phyloP scores from a whole-genome alignment of 2,113 vertebrate species.

The Clupea harengus region DNA sequence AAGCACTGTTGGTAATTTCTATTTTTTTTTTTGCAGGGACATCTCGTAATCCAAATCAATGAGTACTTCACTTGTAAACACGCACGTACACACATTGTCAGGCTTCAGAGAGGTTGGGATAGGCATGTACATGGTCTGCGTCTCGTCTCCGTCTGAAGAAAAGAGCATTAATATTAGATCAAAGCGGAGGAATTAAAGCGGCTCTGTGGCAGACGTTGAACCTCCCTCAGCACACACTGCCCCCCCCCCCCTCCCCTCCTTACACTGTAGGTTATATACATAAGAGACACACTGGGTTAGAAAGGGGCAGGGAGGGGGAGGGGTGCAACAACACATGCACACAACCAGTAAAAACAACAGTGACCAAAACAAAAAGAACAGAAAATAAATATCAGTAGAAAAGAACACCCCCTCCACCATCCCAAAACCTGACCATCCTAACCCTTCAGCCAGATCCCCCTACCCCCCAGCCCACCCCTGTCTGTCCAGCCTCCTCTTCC shows the following conservation, averaged over 20 bases:
- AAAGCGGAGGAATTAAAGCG: conserved; percentile 13
- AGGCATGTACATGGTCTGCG: conserved; percentile 48
- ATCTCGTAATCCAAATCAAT: conserved; percentile 70
- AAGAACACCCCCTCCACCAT: conserved; percentile 63
- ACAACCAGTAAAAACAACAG: conserved; percentile 77
- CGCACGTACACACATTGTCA: conserved; percentile 54
- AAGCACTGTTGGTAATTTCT: conserved; percentile 52
- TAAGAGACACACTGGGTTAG: conserved; percentile 61
- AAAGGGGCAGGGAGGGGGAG: background rate
- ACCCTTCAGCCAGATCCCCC: conserved; percentile 35
- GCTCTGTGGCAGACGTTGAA: background rate
- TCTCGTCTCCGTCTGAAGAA: background rate
- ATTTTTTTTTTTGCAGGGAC: conserved; percentile 61
- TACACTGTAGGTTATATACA: conserved; percentile 73
- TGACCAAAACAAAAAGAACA: conserved; percentile 43
- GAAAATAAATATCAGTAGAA: conserved; percentile 48
- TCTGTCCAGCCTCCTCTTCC: conserved; percentile 55
- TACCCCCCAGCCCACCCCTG: conserved; percentile 60
- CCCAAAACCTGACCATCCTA: conserved; percentile 56
- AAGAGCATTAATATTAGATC: conserved; percentile 18
- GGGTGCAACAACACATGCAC: conserved; percentile 76
- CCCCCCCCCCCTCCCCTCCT: background rate
- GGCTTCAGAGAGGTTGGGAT: conserved; percentile 58
- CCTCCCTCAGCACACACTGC: conserved; percentile 64
- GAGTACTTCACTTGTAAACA: conserved; percentile 65